Evolutionary conservation across 2,113 vertebrate species (phyloP).

Genomic region (Lepisosteus oculatus): DNA sequence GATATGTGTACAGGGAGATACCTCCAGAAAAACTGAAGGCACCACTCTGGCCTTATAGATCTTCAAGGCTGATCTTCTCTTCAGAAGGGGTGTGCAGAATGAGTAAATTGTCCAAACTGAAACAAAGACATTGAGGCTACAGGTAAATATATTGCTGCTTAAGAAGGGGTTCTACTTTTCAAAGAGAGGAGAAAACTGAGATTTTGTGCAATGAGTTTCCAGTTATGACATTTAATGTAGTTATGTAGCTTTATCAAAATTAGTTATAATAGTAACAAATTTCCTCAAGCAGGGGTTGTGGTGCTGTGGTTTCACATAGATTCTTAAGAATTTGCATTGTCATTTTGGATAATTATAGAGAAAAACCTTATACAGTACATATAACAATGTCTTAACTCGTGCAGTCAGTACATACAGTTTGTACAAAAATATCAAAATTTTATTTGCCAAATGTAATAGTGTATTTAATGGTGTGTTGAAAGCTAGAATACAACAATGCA

Average conservation of each 20-base stretch:
- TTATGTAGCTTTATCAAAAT: neutral
- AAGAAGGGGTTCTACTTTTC: no score
- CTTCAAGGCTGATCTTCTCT: no score
- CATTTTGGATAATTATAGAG: neutral
- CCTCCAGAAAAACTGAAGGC: no score
- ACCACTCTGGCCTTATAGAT: no score
- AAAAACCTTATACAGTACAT: neutral
- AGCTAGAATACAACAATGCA: no score
- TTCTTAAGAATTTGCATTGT: neutral
- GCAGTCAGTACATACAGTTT: neutral
- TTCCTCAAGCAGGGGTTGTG: neutral
- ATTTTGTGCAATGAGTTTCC: conserved; percentile 3
- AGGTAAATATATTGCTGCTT: no score
- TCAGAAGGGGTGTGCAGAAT: no score
- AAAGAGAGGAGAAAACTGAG: no score
- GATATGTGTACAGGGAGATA: no score
- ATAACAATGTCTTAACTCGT: neutral
- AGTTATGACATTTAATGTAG: neutral
- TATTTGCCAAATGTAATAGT: conserved; percentile 1
- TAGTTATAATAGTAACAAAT: neutral
- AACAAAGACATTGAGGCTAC: no score
- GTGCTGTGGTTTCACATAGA: neutral
- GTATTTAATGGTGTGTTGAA: neutral
- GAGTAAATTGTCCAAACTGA: no score
- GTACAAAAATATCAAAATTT: neutral